These are phyloP conservation scores for Erebia ligea DNA, from an alignment of 2,888 invertebrate genomes.

Conservation along the genomic window DNA sequence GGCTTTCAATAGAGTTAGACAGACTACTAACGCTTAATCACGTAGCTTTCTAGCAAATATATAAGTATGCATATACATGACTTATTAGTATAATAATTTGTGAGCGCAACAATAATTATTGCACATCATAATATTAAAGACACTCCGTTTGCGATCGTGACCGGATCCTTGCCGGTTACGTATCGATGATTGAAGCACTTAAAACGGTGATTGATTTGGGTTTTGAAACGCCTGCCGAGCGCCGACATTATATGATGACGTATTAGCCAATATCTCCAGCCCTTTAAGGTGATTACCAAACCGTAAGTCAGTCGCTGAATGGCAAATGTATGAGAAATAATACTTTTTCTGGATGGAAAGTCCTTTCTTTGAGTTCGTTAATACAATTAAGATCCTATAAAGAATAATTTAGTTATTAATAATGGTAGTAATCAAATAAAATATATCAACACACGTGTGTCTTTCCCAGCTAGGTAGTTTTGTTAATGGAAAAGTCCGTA, in stretches of 20 bases:
- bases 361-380: no score
- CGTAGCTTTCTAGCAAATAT: no score
- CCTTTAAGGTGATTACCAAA: conserved; percentile 17
- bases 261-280: conserved; percentile 36
- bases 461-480: no score
- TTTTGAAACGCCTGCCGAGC: conserved; percentile 37
- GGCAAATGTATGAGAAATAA: background rate
- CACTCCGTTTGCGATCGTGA: conserved; percentile 38
- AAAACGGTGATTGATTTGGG: conserved; percentile 41
- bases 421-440: no score
- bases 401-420: no score
- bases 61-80: background rate
- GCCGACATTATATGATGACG: conserved; percentile 36
- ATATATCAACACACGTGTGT: no score
- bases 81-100: conserved; percentile 25
- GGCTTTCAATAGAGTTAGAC: no score
- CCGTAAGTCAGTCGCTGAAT: background rate
- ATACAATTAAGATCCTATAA: no score
- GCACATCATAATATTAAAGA: conserved; percentile 25
- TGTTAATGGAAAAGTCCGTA: no score
- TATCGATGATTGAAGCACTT: conserved; percentile 42
- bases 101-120: conserved; percentile 19
- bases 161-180: conserved; percentile 33
- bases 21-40: no score
- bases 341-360: no score